phyloP scores from a whole-genome alignment of 2,113 vertebrate species.

The Petromus typicus region DNA sequence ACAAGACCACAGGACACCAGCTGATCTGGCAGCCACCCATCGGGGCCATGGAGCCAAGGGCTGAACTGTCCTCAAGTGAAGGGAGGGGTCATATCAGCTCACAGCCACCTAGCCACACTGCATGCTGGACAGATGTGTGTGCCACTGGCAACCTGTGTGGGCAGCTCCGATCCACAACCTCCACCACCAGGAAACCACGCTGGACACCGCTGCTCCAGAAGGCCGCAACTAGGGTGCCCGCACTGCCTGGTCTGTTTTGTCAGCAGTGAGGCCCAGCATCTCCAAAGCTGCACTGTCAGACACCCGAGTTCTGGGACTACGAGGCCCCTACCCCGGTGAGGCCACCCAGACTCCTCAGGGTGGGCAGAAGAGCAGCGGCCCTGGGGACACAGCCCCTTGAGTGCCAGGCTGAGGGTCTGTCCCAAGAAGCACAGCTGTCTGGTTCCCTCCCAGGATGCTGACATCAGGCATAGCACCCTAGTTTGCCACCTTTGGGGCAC shows the following conservation, averaged over 20 bases:
- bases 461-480: not conserved
- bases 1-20: rapidly evolving
- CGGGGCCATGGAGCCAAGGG: not conserved
- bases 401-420: not conserved
- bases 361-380: not conserved
- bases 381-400: not conserved
- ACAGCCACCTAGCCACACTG: rapidly evolving
- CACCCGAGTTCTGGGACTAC: too few species aligned
- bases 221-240: not conserved
- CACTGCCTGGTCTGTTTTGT: not conserved
- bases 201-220: rapidly evolving
- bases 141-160: not conserved
- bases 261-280: not conserved
- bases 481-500: not conserved
- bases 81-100: rapidly evolving
- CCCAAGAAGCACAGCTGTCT: not conserved
- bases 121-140: rapidly evolving
- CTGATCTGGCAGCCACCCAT: rapidly evolving
- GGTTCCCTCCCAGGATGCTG: not conserved
- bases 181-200: rapidly evolving
- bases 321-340: not conserved
- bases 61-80: not conserved
- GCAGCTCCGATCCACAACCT: not conserved
- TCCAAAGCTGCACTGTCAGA: not conserved
- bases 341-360: not conserved